These are phyloP conservation scores for Eurytoma californica DNA, from an alignment of 2,888 invertebrate species.

Conservation along the genomic window DNA sequence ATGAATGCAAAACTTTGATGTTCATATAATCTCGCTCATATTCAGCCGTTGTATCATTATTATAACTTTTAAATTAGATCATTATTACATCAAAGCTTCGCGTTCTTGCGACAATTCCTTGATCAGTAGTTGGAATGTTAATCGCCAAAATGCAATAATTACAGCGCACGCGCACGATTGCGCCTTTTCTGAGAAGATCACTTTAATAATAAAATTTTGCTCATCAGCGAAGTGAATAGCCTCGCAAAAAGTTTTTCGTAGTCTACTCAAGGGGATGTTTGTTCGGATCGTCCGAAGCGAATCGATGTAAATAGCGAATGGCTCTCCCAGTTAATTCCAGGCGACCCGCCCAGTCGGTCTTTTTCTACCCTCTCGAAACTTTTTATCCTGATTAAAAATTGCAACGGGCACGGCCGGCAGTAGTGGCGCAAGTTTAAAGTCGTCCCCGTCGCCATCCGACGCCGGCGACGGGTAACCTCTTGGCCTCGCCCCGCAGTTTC, in stretches of 20 bases:
- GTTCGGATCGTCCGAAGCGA: conserved; percentile 22
- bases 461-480: background rate
- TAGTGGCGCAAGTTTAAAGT: conserved; percentile 18
- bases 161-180: too few species aligned
- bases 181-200: background rate
- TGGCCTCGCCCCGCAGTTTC: conserved; percentile 5
- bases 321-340: conserved; percentile 24
- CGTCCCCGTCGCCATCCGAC: background rate
- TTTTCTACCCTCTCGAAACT: conserved; percentile 30
- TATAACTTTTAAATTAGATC: too few species aligned
- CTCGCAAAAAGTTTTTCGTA: conserved; percentile 36
- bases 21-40: background rate
- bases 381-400: conserved; percentile 54
- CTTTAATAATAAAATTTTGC: conserved; percentile 44
- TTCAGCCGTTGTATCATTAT: too few species aligned
- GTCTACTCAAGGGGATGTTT: conserved; percentile 24
- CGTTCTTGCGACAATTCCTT: too few species aligned
- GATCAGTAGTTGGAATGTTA: too few species aligned
- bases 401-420: conserved; percentile 17
- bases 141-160: too few species aligned
- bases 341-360: background rate
- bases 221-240: conserved; percentile 34
- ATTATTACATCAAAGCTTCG: background rate
- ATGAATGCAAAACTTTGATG: background rate
- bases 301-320: conserved; percentile 42